Percentiles rank a stretch among this genome's conserved stretches.
Conservation (phyloP, 2,113 vertebrate genomes). For the Phasianus colchicus region DNA sequence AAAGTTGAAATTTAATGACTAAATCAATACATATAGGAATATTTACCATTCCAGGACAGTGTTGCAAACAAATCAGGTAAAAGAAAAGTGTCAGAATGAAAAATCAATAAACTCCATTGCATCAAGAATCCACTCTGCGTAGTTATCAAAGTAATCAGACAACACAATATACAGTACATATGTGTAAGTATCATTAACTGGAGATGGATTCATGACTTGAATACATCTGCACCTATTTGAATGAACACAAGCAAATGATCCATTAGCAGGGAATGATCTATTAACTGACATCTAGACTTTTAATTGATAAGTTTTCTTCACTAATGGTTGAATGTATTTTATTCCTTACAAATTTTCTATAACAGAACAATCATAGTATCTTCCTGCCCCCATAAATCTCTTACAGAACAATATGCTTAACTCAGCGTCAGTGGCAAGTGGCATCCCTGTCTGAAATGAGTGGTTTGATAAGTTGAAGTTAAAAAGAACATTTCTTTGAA, state of each 20-base stretch:
- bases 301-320: background rate
- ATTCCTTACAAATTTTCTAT: background rate
- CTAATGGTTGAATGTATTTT: background rate
- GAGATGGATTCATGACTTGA: background rate
- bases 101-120: background rate
- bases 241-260: background rate
- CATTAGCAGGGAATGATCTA: background rate
- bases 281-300: background rate
- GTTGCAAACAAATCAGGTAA: background rate
- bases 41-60: background rate
- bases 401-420: background rate
- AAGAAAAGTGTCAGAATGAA: background rate
- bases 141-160: background rate
- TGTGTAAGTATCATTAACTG: background rate
- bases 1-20: background rate
- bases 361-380: background rate
- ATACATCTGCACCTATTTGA: background rate
- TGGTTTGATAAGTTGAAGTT: fast-evolving
- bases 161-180: background rate
- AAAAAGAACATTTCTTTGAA: background rate
- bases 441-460: background rate
- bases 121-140: background rate
- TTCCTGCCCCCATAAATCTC: fast-evolving
- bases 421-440: background rate
- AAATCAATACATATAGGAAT: background rate